phyloP scores from a whole-genome alignment of 2,888 invertebrate species.

The Trissoscelio sp. region DNA sequence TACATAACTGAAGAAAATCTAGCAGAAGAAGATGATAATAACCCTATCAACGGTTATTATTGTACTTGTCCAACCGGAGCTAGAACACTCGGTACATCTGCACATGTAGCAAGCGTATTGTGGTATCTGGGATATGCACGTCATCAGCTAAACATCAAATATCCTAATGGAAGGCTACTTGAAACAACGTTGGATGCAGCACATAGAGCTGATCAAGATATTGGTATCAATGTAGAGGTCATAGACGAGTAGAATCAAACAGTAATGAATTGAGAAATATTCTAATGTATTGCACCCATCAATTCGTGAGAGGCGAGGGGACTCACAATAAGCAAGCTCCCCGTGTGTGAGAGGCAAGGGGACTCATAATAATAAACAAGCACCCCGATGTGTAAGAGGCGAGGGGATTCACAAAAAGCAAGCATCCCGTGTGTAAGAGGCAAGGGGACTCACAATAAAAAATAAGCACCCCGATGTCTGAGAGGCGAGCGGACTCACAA shows the following conservation, averaged over 20 bases:
- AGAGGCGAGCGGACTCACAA: background rate
- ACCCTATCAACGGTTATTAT: constrained; percentile 6
- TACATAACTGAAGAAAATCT: background rate
- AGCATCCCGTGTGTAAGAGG: background rate
- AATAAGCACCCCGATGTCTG: background rate
- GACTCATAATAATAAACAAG: background rate
- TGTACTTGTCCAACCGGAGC: too few relatives aligned
- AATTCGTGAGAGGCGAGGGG: background rate
- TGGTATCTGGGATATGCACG: constrained; percentile 16
- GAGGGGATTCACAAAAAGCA: background rate
- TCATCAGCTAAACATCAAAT: constrained; percentile 3
- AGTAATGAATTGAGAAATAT: background rate
- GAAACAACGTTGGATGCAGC: background rate
- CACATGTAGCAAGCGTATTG: constrained; percentile 13
- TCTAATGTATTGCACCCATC: too few relatives aligned
- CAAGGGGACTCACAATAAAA: background rate
- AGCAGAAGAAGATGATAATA: background rate
- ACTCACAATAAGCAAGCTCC: background rate
- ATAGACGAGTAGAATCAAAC: too few relatives aligned
- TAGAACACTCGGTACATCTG: constrained; percentile 6
- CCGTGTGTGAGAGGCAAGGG: background rate
- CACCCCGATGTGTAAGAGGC: background rate
- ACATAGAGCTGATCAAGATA: constrained; percentile 2
- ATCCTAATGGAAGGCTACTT: constrained; percentile 14
- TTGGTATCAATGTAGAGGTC: background rate